Evolutionary conservation across 2,797 vertebrate genomes (phyloP), one percentile per base, ranked within the genome.

Genomic region (Enteromius mattozi): DNA sequence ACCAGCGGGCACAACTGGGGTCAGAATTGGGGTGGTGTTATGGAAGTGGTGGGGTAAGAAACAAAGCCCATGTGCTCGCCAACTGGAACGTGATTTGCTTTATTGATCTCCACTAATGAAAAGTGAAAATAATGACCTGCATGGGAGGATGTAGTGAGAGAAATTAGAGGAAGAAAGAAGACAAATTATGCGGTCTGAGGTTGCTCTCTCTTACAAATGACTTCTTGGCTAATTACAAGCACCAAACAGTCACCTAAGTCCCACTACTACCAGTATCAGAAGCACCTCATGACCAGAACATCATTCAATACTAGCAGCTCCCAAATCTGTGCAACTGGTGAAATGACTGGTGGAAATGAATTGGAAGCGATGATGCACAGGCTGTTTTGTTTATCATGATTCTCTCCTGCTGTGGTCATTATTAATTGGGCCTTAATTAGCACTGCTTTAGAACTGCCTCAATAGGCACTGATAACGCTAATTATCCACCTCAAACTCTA

Each of bases 41-140:
- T 78, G 54, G 69, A 56, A 47, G 24, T 10, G 49, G 47, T 74
- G 66, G 69, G 7, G 54, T n/a, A 45, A 45, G 10, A 35, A 13
- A 51, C 2, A 0, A 19, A 72, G 37, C 17, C 6, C 68, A 45
- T 71, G 66, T 72, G 80, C 92, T 90, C 85, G 89, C 70, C 89
- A 92, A 87, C 51, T 63, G 92, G 93, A 90, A 90, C 91, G 92
- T 89, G 89, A 85, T 86, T 91, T 90, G 72, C 86, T 88, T 86
- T 92, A 95, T 95, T 84, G 94, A 96, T 95, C 91, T 85, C 51
- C 85, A 61, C 92, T 91, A 91, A 92, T 95, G 95, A 96, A 94
- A 95, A 96, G 94, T 88, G 92, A 94, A 93, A 90, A 71, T 90
- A 92, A 93, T 90, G 93, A 94, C 95, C 93, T 92, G 90, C 89